A percentile compares a stretch with the other conserved stretches of the same genome.
phyloP scores from a whole-genome alignment of 2,797 vertebrate species.

The Synaphobranchus kaupii region DNA sequence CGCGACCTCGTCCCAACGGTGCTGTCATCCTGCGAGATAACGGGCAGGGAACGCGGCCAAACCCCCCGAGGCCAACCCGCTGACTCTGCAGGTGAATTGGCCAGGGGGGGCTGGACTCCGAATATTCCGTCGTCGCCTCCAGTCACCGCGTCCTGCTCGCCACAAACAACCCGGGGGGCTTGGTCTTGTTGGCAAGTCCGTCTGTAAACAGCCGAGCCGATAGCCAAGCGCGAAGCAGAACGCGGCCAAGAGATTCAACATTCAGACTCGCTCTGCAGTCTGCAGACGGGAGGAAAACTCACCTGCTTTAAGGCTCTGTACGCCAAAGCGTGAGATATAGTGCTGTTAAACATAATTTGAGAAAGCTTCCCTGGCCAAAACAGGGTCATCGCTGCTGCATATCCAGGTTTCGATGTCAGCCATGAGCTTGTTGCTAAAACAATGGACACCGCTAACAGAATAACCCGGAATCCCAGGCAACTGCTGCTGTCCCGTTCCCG shows the following conservation, averaged over 20 bases:
- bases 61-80: neutral
- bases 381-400: neutral
- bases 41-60: neutral
- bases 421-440: neutral
- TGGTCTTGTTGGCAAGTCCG: neutral
- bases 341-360: neutral
- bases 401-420: neutral
- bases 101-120: neutral
- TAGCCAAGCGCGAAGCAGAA: neutral
- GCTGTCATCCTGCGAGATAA: neutral
- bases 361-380: neutral
- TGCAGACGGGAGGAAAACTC: neutral
- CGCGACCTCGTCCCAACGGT: neutral
- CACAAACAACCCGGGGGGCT: slow-evolving; percentile 6
- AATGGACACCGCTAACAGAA: neutral
- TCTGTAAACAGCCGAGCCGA: slow-evolving; percentile 10
- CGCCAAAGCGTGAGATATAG: neutral
- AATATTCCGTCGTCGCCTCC: slow-evolving; percentile 7
- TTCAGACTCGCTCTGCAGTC: neutral
- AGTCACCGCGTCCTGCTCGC: slow-evolving; percentile 3
- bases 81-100: slow-evolving; percentile 22
- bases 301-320: neutral
- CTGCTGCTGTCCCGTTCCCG: neutral
- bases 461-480: neutral
- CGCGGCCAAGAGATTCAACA: neutral